Base-by-base conservation (phyloP, 1,140 invertebrate genomes). In the Sipha flava region DNA sequence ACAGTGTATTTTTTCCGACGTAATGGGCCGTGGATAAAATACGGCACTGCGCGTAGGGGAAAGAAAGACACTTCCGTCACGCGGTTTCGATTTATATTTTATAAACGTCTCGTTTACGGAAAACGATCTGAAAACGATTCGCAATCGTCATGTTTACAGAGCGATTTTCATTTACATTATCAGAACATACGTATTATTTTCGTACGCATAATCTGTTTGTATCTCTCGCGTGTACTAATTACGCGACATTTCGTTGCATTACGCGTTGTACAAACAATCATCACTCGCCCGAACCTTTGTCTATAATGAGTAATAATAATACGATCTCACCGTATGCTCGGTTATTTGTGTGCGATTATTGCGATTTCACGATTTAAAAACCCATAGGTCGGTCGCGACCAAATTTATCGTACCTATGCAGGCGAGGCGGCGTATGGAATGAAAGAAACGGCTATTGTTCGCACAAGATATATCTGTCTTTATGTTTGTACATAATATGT, bases 11-110 rank as follows among this genome's bases (percentile, higher is more conserved):
- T 12, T 68, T 16, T 70, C 29, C 29, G 40, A 77, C 73, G 73
- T 77, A 77, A 77, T 77, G 49, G 52, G 31, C 73, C 73, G 73
- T 77, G 34, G 34, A 40, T 57, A 59, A 73, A 77, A 52, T 54
- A 37, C n/a, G 1, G 16, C 66, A n/a, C n/a, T n/a, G n/a, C 14
- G 18, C 14, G 2, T 9, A 6, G 70, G 45, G 45, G 31, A 26
- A 37, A 57, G 34, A 57, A 57, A 40, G 21, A 57, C 49, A 77
- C 73, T 77, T 77, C 73, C 73, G 73, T 77, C 49, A 77, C 52
- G 73, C 49, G 66, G 40, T 70, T 70, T 47, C 66, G 40, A 47
- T 70, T 29, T 23, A 23, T n/a, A n/a, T n/a, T 47, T 47, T 47
- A 29, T 47, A 40, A 66, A 45, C 66, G 66, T 70, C 66, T 66